phyloP scores from a whole-genome alignment of 2,797 vertebrate genomes.

The Trichosurus vulpecula region DNA sequence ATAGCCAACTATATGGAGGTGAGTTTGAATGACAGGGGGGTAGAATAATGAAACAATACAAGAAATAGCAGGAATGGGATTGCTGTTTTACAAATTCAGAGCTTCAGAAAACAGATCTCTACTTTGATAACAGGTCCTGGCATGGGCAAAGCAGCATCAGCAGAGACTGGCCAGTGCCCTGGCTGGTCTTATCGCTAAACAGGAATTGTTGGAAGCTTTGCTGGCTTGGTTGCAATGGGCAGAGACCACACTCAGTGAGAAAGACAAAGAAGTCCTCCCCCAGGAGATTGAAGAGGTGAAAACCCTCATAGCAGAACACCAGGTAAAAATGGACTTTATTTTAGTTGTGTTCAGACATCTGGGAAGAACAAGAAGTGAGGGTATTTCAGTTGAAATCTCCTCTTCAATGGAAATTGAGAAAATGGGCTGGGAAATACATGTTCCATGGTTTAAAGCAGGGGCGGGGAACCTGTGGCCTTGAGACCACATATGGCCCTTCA shows the following conservation, averaged over 20 bases:
- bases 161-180: conserved; percentile 92
- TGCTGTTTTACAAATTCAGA: not conserved
- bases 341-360: rapidly evolving
- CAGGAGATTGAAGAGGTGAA: conserved; percentile 98
- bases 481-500: no score
- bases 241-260: conserved; percentile 93
- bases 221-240: conserved; percentile 97
- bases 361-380: not conserved
- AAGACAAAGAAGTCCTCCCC: conserved; percentile 94
- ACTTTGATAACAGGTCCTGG: conserved; percentile 89
- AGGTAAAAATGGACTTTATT: conserved; percentile 85
- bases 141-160: conserved; percentile 97
- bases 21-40: conserved; percentile 8
- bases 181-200: conserved; percentile 91
- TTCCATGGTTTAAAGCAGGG: not conserved
- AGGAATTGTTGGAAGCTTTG: conserved; percentile 94
- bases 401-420: not conserved
- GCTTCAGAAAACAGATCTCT: conserved; percentile 1
- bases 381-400: not conserved
- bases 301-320: conserved; percentile 95
- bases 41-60: not conserved
- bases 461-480: no score
- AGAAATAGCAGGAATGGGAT: not conserved
- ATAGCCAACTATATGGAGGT: not conserved
- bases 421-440: conserved; percentile 17